Evolutionary conservation across 1,140 invertebrate genomes (phyloP).

Genomic region (Apis cerana): DNA sequence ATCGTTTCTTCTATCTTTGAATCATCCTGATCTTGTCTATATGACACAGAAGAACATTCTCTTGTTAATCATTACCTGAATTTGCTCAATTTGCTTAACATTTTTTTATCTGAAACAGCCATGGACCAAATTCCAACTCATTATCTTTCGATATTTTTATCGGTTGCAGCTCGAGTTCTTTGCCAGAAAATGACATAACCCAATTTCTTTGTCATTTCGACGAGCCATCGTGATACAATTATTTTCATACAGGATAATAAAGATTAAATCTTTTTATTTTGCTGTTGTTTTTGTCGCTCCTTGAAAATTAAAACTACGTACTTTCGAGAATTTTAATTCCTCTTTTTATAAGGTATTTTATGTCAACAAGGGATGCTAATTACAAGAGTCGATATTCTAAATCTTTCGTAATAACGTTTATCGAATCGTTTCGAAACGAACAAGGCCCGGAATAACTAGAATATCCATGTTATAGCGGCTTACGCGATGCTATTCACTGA

Average conservation of each 20-base stretch:
- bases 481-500: neutral
- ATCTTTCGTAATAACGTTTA: neutral
- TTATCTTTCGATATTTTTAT: slow-evolving; percentile 14
- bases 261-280: neutral
- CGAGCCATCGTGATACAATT: neutral
- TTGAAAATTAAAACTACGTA: neutral
- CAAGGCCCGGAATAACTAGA: neutral
- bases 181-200: neutral
- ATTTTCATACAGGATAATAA: neutral
- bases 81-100: slow-evolving; percentile 39
- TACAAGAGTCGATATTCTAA: neutral
- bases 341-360: neutral
- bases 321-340: neutral
- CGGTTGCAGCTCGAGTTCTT: neutral
- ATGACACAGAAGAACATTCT: neutral
- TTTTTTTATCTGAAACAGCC: rapidly evolving
- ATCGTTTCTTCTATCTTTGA: too few relatives aligned
- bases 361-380: neutral
- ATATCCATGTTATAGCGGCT: neutral
- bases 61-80: slow-evolving; percentile 63
- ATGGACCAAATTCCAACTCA: neutral
- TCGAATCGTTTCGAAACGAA: neutral
- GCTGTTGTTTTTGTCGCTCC: neutral
- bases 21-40: too few relatives aligned
- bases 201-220: neutral